phyloP scores from a whole-genome alignment of 2,113 vertebrate genomes.

The Limnothrissa miodon region DNA sequence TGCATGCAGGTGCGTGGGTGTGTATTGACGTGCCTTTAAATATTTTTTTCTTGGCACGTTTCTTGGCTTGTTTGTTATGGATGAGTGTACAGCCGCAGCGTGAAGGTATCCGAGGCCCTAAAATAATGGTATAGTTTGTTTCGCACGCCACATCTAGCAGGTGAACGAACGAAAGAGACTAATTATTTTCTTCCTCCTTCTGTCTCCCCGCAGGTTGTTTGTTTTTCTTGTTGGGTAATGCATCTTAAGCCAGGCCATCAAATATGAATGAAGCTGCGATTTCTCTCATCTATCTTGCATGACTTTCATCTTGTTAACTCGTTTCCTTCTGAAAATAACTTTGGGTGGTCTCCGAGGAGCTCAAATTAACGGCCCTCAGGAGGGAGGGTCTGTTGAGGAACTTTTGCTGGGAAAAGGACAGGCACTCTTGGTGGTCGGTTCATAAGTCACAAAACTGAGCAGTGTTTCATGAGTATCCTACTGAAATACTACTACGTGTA shows the following conservation, averaged over 20 bases:
- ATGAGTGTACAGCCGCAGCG: not conserved
- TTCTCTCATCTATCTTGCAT: conserved; percentile 67
- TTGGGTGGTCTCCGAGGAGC: conserved; percentile 4
- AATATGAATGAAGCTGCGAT: conserved; percentile 67
- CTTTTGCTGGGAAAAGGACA: not conserved
- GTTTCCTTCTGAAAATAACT: conserved; percentile 55
- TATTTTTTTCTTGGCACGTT: not conserved
- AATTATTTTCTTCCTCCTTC: conserved; percentile 59
- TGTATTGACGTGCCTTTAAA: conserved; percentile 13
- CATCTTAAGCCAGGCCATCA: conserved; percentile 64
- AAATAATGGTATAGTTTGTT: not conserved
- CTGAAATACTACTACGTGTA: not conserved
- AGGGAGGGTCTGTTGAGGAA: conserved; percentile 6
- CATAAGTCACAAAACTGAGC: not conserved
- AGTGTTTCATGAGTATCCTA: not conserved
- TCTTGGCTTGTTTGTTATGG: not conserved
- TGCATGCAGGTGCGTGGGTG: conserved; percentile 20
- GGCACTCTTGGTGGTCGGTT: not conserved
- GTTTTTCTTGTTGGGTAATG: conserved; percentile 59
- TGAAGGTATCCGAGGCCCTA: not conserved
- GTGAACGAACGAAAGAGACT: conserved; percentile 47
- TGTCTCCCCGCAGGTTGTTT: conserved; percentile 52
- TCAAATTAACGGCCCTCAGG: not conserved
- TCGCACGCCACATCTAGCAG: conserved; percentile 35
- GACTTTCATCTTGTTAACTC: conserved; percentile 64